Evolutionary conservation across 1,140 invertebrate species (phyloP).

Genomic region (Maconellicoccus hirsutus): DNA sequence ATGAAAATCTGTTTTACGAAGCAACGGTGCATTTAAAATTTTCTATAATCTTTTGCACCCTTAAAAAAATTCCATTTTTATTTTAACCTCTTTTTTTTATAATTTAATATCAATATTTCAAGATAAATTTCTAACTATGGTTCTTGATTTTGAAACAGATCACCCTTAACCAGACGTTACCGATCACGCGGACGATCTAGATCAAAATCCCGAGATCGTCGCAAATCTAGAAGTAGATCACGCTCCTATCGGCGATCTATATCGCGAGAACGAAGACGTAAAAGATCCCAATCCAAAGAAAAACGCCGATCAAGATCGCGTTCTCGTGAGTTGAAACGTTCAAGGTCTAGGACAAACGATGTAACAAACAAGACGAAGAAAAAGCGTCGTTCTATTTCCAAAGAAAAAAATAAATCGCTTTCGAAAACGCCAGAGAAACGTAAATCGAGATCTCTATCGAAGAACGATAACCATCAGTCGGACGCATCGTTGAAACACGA

Average conservation of each 20-base stretch:
- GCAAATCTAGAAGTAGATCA: neutral
- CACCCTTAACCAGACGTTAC: conserved; percentile 14
- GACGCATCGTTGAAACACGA: neutral
- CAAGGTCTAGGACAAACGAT: neutral
- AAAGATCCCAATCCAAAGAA: neutral
- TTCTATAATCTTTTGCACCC: too few relatives aligned
- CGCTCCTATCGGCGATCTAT: neutral
- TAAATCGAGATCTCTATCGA: neutral
- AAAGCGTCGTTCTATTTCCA: neutral
- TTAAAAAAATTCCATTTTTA: too few relatives aligned
- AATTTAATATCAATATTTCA: too few relatives aligned
- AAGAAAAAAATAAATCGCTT: neutral
- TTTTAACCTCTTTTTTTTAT: too few relatives aligned
- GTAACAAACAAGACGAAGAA: neutral
- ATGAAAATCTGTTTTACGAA: too few relatives aligned
- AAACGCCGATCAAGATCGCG: neutral
- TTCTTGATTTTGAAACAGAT: neutral
- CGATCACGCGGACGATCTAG: conserved; percentile 3
- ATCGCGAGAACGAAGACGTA: neutral
- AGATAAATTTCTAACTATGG: neutral
- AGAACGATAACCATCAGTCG: neutral
- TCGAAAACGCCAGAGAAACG: neutral
- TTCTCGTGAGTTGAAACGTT: neutral
- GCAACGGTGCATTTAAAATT: too few relatives aligned
- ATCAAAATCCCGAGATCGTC: neutral